Evolutionary conservation across 2,113 vertebrate species (phyloP), one percentile per base, ranked within the genome.

Genomic region (Romanogobio albipinnatus): DNA sequence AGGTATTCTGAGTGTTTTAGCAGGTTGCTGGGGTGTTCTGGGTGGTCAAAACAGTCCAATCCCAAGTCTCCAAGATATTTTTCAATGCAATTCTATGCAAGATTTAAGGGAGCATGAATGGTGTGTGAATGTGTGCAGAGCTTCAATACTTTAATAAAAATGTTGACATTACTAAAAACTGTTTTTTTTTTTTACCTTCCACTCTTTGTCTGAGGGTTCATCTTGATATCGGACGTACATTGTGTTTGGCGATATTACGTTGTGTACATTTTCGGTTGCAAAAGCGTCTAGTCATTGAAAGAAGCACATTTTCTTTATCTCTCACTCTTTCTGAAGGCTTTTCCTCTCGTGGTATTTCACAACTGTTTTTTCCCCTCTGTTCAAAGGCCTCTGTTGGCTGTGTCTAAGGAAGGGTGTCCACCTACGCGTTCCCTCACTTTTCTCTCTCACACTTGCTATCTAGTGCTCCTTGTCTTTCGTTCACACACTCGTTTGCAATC

Each of bases 331-430:
- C 56, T 80, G 51, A 75, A 76, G 79, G 84, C 84, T 88, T 86
- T 94, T 92, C 88, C 66, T 85, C 36, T 88, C 74, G 88, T 74
- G 78, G 82, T 77, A 62, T 85, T 85, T 85, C 84, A 82, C 74
- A 85, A 78, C 84, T 84, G 75, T 83, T 85, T 88, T 87, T 90
- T 91, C 90, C 86, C 75, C 87, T 85, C 84, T 7, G 83, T 91
- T 93, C 91, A 91, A 89, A 92, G 91, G 84, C 89, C 89, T 91
- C 71, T 80, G 58, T 92, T 89, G 89, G 91, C 87, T 89, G 87
- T 93, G 88, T 91, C 87, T 91, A 88, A 92, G 91, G 93, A 94
- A 93, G 94, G 90, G 87, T 90, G 88, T 93, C 93, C 92, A 92
- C 93, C 92, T 91, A 93, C 93, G 77, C 90, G 15, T 77, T 91